A percentile compares a stretch with the other conserved stretches of the same genome.
These are phyloP conservation scores for Peribatodes rhomboidaria DNA, from an alignment of 2,888 invertebrate species.

Conservation along the genomic window DNA sequence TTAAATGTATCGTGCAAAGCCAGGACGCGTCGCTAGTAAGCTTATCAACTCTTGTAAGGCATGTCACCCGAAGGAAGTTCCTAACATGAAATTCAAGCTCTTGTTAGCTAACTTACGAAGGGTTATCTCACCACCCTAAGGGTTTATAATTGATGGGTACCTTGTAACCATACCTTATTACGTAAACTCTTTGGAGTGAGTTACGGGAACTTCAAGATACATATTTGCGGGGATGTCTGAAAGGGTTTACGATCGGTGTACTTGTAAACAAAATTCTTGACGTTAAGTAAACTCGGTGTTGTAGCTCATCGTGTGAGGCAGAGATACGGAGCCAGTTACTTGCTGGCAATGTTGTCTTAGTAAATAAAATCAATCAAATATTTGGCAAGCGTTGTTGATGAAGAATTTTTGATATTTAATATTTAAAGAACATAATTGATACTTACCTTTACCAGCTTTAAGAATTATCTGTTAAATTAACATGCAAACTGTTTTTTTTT, in stretches of 20 bases:
- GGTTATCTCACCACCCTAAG: conserved; percentile 27
- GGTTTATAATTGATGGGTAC: conserved; percentile 29
- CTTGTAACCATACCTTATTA: conserved; percentile 29
- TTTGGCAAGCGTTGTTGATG: too few relatives aligned
- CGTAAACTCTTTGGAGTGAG: conserved; percentile 23
- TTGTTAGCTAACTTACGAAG: conserved; percentile 19
- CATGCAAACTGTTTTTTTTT: too few relatives aligned
- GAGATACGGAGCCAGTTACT: too few relatives aligned
- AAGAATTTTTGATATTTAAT: too few relatives aligned
- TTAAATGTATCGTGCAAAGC: too few relatives aligned
- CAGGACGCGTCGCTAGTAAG: too few relatives aligned
- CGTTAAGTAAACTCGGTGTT: neutral
- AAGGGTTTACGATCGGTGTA: conserved; percentile 10
- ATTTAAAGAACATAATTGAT: too few relatives aligned
- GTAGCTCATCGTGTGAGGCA: too few relatives aligned
- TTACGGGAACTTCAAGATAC: conserved; percentile 24
- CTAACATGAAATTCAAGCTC: conserved; percentile 13
- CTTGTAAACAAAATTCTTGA: conserved; percentile 23
- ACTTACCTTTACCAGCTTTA: too few relatives aligned
- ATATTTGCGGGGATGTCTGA: conserved; percentile 22
- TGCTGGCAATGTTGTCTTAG: too few relatives aligned
- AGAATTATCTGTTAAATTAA: too few relatives aligned
- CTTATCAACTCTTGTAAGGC: neutral
- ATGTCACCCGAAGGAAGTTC: neutral
- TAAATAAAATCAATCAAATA: too few relatives aligned